Base-by-base conservation (phyloP, 2,797 vertebrate genomes). In the Cetoscarus ocellatus region DNA sequence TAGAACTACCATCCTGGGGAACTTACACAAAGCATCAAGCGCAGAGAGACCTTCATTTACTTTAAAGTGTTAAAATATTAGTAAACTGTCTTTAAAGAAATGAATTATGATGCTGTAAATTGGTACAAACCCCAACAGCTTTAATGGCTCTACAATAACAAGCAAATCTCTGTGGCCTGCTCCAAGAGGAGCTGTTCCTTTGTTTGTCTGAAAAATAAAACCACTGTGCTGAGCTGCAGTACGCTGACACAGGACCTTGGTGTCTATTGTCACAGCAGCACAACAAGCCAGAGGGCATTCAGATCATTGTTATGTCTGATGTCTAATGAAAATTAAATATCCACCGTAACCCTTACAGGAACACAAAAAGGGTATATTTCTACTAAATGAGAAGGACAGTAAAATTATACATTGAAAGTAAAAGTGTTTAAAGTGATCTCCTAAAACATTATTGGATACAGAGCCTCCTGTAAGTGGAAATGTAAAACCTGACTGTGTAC, bases 181-280 rank as follows among this genome's bases (percentile, higher is more conserved):
- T 61, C 78, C 71, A 56, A 80, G 68, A 60, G 39, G 45, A 83
- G 71, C 57, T 70, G 70, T 73, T 69, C 73, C 79, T 78, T 91
- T 91, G 86, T 91, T 85, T 73, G 73, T 75, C 63, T 75, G 75
- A 63, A 75, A 88, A 80, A 83, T 55, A 82, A 90, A 88, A 78
- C 73, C 70, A 79, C 56, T 73, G 71, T 66, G 75, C 70, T 13
- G 79, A 61, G 74, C 70, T 43, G 73, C 73, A 67, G 55, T 49
- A 3, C n/a, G 69, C 77, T 86, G 85, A 86, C 85, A 74, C 74
- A 15, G 77, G 54, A 67, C 64, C 82, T 69, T 47, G 75, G 75
- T 67, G 65, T 73, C 80, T 59, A 40, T 73, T 86, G 68, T 84
- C 71, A 65, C 80, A 1, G 63, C 59, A 51, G 75, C 51, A 60